Evolutionary conservation across 2,113 vertebrate genomes (phyloP).

Genomic region (Seriola aureovittata): DNA sequence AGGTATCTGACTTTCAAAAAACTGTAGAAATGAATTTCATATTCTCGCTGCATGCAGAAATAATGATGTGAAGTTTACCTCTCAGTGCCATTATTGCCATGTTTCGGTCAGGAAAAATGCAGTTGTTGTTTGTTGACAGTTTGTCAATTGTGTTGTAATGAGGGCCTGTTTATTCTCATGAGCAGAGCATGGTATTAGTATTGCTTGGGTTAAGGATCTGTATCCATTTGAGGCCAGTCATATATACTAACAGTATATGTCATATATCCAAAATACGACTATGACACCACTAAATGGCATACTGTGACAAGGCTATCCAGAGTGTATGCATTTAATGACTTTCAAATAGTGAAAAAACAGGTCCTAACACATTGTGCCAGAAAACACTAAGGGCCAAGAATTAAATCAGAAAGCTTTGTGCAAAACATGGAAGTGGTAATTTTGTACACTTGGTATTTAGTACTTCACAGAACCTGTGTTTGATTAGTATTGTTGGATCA

Average conservation of each 20-base stretch:
- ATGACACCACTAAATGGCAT: not conserved
- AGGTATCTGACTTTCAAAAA: not conserved
- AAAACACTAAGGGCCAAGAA: not conserved
- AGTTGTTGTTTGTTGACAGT: slow-evolving; percentile 12
- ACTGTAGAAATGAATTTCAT: not conserved
- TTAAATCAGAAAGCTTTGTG: not conserved
- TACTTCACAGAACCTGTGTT: not conserved
- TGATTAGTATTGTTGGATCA: not conserved
- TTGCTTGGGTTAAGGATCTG: not conserved
- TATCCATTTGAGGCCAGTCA: slow-evolving; percentile 5
- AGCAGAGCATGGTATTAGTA: not conserved
- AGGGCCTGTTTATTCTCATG: not conserved
- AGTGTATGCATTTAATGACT: not conserved
- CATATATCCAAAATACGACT: not conserved
- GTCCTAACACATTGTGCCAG: not conserved
- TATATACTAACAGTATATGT: not conserved
- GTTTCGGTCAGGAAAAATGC: not conserved
- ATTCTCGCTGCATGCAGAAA: not conserved
- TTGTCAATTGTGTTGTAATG: slow-evolving; percentile 27
- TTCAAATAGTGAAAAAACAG: not conserved
- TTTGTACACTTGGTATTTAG: not conserved
- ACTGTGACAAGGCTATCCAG: not conserved
- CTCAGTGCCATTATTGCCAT: not conserved
- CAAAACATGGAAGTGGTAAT: not conserved
- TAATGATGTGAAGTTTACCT: slow-evolving; percentile 10